Evolutionary conservation across 2,113 vertebrate genomes (phyloP).

Genomic region (Charina bottae): DNA sequence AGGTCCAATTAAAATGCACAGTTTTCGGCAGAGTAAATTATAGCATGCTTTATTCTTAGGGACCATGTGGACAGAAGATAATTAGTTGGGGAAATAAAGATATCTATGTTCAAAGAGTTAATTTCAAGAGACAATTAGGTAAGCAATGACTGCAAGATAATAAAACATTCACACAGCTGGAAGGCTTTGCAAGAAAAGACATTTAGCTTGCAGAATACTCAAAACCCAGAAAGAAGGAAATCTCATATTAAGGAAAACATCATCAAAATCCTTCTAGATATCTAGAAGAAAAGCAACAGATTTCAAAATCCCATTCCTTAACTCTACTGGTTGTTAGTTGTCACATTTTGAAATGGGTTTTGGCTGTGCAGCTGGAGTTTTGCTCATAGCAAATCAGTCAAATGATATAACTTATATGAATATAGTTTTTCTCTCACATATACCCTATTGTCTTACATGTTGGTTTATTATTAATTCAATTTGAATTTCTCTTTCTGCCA

Average conservation of each 20-base stretch:
- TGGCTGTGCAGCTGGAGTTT: neutral
- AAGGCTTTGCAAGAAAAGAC: slow-evolving; percentile 18
- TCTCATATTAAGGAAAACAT: neutral
- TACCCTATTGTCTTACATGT: neutral
- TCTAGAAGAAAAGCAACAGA: neutral
- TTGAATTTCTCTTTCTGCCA: neutral
- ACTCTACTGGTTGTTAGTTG: neutral
- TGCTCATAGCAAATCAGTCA: neutral
- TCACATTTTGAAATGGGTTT: neutral
- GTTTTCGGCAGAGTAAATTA: slow-evolving; percentile 13
- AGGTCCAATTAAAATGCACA: slow-evolving; percentile 29
- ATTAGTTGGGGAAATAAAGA: slow-evolving; percentile 37
- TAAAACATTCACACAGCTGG: slow-evolving; percentile 1
- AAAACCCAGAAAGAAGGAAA: neutral
- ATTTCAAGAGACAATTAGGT: slow-evolving; percentile 35
- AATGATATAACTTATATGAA: neutral
- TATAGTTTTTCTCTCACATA: neutral
- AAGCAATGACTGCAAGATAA: slow-evolving; percentile 20
- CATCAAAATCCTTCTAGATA: neutral
- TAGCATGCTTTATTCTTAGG: slow-evolving; percentile 8
- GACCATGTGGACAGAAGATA: slow-evolving; percentile 11
- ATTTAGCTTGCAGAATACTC: slow-evolving; percentile 9
- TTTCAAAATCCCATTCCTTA: neutral
- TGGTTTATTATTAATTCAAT: neutral
- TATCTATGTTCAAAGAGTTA: slow-evolving; percentile 36